Evolutionary conservation across 1,140 invertebrate genomes (phyloP), one percentile per base, ranked within the genome.

Genomic region (Anoplolepis gracilipes): DNA sequence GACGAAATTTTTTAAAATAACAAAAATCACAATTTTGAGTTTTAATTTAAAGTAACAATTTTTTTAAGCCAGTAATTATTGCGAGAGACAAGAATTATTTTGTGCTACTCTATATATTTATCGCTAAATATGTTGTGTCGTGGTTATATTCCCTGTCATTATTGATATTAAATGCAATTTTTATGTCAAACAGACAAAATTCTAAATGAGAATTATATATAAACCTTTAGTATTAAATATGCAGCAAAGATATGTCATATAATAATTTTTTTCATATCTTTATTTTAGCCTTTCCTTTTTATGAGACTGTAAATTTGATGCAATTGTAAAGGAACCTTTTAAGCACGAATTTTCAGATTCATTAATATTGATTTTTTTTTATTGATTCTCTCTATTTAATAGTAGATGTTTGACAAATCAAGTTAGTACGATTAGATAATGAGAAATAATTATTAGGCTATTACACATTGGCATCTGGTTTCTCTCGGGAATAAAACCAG

Each of bases 401-500:
- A 22, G 11, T 10, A n/a, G 2, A 33, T 22, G 36, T 25, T 70
- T 42, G 53, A 33, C 53, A 46, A 72, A 72, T 59, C n/a, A 25
- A 82, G 13, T 61, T 82, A 42, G 10, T 49, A 42, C 42, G 72
- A 33, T 33, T 59, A 69, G 72, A 87, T 84, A 55, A 70, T 4
- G 55, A 59, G 42, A 73, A 85, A 77, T 86, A 87, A 87, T 87
- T 84, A 85, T 87, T 61, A 11, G 73, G 2, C 72, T 76, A 75
- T 77, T 79, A 75, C 49, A 42, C 16, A 46, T 53, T 30, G 70
- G 49, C 81, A 19, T 87, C 85, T 87, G 85, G 82, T 72, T 61
- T 85, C 36, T 75, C 30, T 70, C 73, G 19, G 2, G 22, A 57
- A 75, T 69, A 62, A 30, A 62, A 65, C 73, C 86, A 87, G 82